Evolutionary conservation across 2,888 invertebrate genomes (phyloP).

Genomic region (Tiliacea aurago): DNA sequence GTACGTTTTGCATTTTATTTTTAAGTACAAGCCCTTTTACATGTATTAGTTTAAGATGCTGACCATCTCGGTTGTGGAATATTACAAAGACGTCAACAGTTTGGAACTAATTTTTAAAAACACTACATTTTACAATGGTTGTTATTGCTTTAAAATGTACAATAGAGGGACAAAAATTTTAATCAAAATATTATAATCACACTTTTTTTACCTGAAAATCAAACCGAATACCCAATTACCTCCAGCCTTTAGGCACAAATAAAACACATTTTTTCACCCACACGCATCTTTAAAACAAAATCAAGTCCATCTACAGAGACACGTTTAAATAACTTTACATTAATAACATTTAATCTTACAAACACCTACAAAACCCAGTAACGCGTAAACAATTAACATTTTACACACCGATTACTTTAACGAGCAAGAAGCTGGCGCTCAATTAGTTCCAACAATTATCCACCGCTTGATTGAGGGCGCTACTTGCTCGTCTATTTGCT

Average conservation of each 20-base stretch:
- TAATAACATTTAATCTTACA: background rate
- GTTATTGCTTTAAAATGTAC: too few relatives aligned
- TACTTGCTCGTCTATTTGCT: conserved; percentile 34
- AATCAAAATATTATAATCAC: background rate
- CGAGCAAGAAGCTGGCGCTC: conserved; percentile 43
- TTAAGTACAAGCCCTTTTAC: conserved; percentile 38
- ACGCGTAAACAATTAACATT: conserved; percentile 36
- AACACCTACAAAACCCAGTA: background rate
- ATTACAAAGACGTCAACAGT: background rate
- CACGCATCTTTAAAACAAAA: background rate
- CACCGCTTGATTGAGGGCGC: conserved; percentile 38
- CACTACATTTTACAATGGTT: background rate
- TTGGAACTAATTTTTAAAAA: background rate
- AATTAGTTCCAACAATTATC: conserved; percentile 61
- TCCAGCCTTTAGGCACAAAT: background rate
- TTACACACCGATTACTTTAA: conserved; percentile 44
- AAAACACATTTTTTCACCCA: background rate
- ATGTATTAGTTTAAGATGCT: conserved; percentile 20
- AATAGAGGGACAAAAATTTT: background rate
- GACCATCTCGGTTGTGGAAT: background rate
- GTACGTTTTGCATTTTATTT: conserved; percentile 63
- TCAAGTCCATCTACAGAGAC: background rate
- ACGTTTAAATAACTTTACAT: background rate
- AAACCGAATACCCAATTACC: background rate
- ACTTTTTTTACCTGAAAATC: background rate